Percentiles rank a stretch among this genome's conserved stretches.
These are phyloP conservation scores for Blomia tropicalis DNA, from an alignment of 2,888 invertebrate species.

Conservation along the genomic window DNA sequence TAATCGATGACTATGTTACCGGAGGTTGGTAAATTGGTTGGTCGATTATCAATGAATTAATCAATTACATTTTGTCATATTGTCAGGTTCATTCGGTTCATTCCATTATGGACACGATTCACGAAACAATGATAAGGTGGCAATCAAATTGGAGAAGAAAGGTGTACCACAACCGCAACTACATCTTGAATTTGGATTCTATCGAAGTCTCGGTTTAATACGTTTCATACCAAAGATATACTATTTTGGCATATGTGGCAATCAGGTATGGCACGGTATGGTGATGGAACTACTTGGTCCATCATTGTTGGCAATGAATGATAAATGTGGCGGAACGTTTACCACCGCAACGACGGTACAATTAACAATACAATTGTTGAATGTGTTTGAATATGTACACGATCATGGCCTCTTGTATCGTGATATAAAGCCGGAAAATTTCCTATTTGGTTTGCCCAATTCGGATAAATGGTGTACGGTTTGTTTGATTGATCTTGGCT, in stretches of 20 bases:
- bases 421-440: constrained; percentile 16
- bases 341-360: not conserved
- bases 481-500: constrained; percentile 1
- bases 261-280: not conserved
- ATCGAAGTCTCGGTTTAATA: not conserved
- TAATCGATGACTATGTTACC: no score
- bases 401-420: not conserved
- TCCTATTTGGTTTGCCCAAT: constrained; percentile 3
- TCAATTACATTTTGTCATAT: no score
- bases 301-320: not conserved
- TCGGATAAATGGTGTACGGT: constrained; percentile 2
- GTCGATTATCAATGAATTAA: no score
- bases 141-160: constrained; percentile 13
- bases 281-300: constrained; percentile 17
- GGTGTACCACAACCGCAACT: constrained; percentile 9
- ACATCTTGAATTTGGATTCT: constrained; percentile 16
- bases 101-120: not conserved
- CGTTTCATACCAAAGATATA: constrained; percentile 62
- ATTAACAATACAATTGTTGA: constrained; percentile 10
- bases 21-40: no score
- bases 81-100: constrained; percentile 1
- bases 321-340: not conserved
- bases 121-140: constrained; percentile 8
- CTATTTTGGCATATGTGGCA: not conserved
- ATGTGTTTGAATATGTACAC: constrained; percentile 13